Conservation (phyloP, 2,888 invertebrate species). For the Timandra comae region DNA sequence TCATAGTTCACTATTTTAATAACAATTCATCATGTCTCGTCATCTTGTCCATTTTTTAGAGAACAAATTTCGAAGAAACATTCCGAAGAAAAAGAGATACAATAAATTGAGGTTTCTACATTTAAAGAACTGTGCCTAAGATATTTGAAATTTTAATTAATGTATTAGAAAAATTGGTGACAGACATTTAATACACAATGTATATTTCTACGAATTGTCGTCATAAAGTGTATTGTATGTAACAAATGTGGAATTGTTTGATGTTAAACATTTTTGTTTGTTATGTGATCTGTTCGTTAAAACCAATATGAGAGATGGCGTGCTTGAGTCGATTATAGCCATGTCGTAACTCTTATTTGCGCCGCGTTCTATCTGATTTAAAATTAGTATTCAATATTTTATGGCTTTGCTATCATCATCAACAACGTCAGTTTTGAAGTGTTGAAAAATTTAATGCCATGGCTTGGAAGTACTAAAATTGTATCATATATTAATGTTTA, state of each 20-base stretch:
- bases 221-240: too few relatives aligned
- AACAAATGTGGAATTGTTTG: too few relatives aligned
- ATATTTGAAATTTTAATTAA: too few relatives aligned
- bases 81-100: too few relatives aligned
- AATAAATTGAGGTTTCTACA: too few relatives aligned
- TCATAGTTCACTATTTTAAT: slow-evolving; percentile 67
- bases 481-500: slow-evolving; percentile 19
- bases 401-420: slow-evolving; percentile 24
- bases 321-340: slow-evolving; percentile 36
- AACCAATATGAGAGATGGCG: slow-evolving; percentile 34
- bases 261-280: slow-evolving; percentile 19
- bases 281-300: slow-evolving; percentile 28
- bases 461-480: slow-evolving; percentile 17
- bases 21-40: slow-evolving; percentile 54
- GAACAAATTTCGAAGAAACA: too few relatives aligned
- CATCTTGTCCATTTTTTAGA: slow-evolving; percentile 34
- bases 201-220: too few relatives aligned
- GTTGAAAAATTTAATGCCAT: slow-evolving; percentile 24
- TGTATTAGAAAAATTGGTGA: too few relatives aligned
- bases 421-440: slow-evolving; percentile 26
- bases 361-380: slow-evolving; percentile 36
- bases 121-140: too few relatives aligned
- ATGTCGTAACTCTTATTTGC: slow-evolving; percentile 37
- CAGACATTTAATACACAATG: too few relatives aligned
- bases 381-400: slow-evolving; percentile 37